A percentile compares a stretch with the other conserved stretches of the same genome.
These are phyloP conservation scores for Holotrichia oblita DNA, from an alignment of 1,140 invertebrate genomes.

Conservation along the genomic window DNA sequence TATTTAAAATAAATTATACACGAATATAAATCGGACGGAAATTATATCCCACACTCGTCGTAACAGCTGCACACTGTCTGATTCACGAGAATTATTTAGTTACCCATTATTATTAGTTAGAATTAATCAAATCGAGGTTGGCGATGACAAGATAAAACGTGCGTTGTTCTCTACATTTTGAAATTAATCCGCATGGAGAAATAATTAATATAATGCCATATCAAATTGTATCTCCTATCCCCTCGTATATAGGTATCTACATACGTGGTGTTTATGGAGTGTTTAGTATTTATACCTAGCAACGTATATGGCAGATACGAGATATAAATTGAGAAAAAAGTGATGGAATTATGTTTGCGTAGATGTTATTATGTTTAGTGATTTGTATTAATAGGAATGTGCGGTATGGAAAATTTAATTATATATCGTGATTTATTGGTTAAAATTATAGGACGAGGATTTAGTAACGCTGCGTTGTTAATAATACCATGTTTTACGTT, in stretches of 20 bases:
- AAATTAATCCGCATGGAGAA: background rate
- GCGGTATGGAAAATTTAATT: conserved; percentile 3
- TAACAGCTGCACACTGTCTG: background rate
- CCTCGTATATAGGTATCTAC: too few relatives aligned
- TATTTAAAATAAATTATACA: too few relatives aligned
- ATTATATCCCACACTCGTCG: too few relatives aligned
- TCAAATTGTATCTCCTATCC: background rate
- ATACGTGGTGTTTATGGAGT: too few relatives aligned
- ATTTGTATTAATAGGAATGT: background rate
- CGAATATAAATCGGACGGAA: too few relatives aligned
- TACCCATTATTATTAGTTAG: conserved; percentile 12
- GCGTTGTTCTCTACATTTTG: background rate
- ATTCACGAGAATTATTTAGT: background rate
- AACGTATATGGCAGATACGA: too few relatives aligned
- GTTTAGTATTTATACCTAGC: too few relatives aligned
- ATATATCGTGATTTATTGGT: background rate
- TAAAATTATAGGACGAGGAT: background rate
- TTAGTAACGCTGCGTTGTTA: background rate
- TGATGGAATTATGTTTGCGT: background rate
- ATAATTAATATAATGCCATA: conserved; percentile 10
- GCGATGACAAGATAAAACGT: background rate
- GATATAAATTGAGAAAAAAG: background rate
- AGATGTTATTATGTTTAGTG: background rate
- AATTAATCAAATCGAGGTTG: background rate
- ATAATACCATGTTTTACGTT: too few relatives aligned